phyloP scores from a whole-genome alignment of 1,140 invertebrate genomes.

The Pseudobourletiella spinata region DNA sequence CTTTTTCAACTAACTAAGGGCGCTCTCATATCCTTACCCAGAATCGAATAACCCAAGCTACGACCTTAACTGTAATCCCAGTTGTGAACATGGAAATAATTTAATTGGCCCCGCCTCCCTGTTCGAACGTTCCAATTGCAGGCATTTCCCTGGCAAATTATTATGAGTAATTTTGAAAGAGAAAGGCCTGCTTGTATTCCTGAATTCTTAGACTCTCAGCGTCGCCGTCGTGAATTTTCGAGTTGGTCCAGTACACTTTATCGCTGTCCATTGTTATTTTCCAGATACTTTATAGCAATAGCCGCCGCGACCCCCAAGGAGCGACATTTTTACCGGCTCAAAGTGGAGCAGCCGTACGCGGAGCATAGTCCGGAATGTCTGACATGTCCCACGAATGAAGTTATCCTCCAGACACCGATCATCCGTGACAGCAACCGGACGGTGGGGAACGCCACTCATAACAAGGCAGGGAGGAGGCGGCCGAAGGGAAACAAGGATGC shows the following conservation, averaged over 20 bases:
- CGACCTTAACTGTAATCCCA: too few relatives aligned
- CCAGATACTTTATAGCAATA: background rate
- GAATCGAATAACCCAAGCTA: too few relatives aligned
- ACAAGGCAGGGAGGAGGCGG: slow-evolving; percentile 45
- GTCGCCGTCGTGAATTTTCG: too few relatives aligned
- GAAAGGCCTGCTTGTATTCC: too few relatives aligned
- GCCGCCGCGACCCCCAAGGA: background rate
- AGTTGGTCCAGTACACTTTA: background rate
- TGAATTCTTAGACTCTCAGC: too few relatives aligned
- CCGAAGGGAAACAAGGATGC: slow-evolving; percentile 24
- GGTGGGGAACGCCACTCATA: background rate
- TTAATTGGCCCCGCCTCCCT: too few relatives aligned
- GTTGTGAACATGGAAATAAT: too few relatives aligned
- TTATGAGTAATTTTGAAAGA: too few relatives aligned
- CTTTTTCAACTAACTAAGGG: too few relatives aligned
- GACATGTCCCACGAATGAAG: background rate
- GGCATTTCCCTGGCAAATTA: too few relatives aligned
- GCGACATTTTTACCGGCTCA: background rate
- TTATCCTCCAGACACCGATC: background rate
- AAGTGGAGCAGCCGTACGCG: background rate
- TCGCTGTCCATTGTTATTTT: background rate
- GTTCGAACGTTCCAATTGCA: too few relatives aligned
- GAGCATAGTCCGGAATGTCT: background rate
- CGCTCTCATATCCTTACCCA: too few relatives aligned
- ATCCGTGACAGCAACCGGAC: background rate